These are phyloP conservation scores for Catocala nupta DNA, from an alignment of 2,888 invertebrate species.

Conservation along the genomic window DNA sequence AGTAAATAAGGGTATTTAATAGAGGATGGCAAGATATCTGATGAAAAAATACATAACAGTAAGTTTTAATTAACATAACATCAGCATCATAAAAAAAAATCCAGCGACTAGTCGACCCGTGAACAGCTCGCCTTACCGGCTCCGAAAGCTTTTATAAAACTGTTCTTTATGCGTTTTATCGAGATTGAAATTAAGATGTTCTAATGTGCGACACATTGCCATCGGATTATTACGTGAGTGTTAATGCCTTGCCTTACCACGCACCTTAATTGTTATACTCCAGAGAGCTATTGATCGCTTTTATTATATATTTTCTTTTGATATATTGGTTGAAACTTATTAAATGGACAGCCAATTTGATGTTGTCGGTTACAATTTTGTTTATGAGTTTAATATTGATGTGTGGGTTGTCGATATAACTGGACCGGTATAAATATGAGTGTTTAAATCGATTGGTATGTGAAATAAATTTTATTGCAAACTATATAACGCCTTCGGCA, in stretches of 20 bases:
- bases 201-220: constrained; percentile 66
- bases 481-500: not conserved
- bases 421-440: not conserved
- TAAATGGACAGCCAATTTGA: constrained; percentile 6
- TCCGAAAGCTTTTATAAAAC: constrained; percentile 70
- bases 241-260: constrained; percentile 28
- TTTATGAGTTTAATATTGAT: constrained; percentile 15
- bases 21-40: no score
- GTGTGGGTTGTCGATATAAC: constrained; percentile 11
- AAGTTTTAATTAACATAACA: no score
- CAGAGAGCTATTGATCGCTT: constrained; percentile 22
- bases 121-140: constrained; percentile 57
- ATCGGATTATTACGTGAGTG: constrained; percentile 31
- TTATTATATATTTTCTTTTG: constrained; percentile 22
- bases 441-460: constrained; percentile 3
- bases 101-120: constrained; percentile 30
- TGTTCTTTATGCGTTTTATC: constrained; percentile 79
- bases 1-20: no score
- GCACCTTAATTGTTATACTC: constrained; percentile 17
- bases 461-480: not conserved
- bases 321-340: constrained; percentile 18
- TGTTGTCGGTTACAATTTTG: constrained; percentile 5
- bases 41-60: no score
- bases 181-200: constrained; percentile 83
- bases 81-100: not conserved